Evolutionary conservation across 2,888 invertebrate genomes (phyloP).

Genomic region (Watsonalla cultraria): DNA sequence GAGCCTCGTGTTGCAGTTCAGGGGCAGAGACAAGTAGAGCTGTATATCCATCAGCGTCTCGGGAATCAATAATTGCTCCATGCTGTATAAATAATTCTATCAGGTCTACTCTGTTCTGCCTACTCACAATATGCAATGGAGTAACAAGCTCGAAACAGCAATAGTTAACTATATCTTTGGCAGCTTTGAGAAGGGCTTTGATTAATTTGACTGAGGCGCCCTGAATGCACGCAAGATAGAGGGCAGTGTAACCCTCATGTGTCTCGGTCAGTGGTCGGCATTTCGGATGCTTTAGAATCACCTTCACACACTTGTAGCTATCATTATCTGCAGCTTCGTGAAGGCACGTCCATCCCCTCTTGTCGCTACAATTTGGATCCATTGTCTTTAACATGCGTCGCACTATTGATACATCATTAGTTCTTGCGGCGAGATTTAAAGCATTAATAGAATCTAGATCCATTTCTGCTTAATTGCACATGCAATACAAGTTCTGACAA

Average conservation of each 20-base stretch:
- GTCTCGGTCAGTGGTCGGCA: constrained; percentile 59
- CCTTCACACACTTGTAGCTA: constrained; percentile 50
- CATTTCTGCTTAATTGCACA: constrained; percentile 29
- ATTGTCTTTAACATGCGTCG: constrained; percentile 55
- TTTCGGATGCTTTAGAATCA: constrained; percentile 52
- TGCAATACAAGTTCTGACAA: too few species aligned
- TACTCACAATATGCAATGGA: constrained; percentile 61
- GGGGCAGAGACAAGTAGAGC: constrained; percentile 68
- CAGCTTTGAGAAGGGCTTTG: constrained; percentile 49
- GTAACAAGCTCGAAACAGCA: constrained; percentile 68
- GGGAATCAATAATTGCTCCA: constrained; percentile 60
- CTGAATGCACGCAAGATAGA: constrained; percentile 64
- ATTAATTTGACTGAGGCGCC: constrained; percentile 51
- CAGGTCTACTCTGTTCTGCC: constrained; percentile 56
- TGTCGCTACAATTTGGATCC: constrained; percentile 69
- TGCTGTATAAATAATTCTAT: constrained; percentile 58
- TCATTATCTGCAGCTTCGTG: constrained; percentile 72
- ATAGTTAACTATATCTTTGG: constrained; percentile 59
- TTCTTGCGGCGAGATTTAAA: constrained; percentile 66
- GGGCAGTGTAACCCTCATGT: constrained; percentile 70
- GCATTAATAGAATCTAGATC: constrained; percentile 74
- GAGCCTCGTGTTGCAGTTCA: constrained; percentile 40
- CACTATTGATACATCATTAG: constrained; percentile 52
- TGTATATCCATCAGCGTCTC: constrained; percentile 72
- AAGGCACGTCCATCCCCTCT: constrained; percentile 75